These are phyloP conservation scores for Drosophila maculinotata DNA, from an alignment of 2,888 invertebrate species.

Conservation along the genomic window DNA sequence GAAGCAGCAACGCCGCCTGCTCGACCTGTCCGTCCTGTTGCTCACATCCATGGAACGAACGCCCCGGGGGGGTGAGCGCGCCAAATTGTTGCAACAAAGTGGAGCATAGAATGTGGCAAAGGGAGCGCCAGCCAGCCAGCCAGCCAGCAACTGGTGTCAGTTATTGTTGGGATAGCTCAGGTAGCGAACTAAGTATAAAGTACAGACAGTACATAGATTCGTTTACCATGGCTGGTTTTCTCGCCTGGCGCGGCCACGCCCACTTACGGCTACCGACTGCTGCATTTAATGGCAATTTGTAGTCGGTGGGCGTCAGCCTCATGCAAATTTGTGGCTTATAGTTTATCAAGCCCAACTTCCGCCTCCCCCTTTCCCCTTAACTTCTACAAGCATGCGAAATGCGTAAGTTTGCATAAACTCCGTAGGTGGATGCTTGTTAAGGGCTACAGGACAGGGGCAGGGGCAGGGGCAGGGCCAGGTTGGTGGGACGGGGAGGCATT, in stretches of 20 bases:
- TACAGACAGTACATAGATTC: constrained; percentile 52
- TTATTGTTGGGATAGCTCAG: constrained; percentile 74
- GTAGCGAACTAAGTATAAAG: constrained; percentile 51
- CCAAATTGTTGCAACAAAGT: constrained; percentile 80
- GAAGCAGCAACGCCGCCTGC: constrained; percentile 61
- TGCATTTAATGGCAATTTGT: constrained; percentile 80
- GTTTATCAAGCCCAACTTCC: constrained; percentile 70
- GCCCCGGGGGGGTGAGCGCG: constrained; percentile 66
- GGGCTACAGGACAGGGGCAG: background rate
- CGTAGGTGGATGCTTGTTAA: constrained; percentile 51
- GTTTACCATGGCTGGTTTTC: constrained; percentile 29
- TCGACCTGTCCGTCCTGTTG: constrained; percentile 37
- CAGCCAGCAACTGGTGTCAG: constrained; percentile 73
- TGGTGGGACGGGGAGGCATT: constrained; percentile 1
- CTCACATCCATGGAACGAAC: constrained; percentile 33
- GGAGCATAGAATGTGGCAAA: constrained; percentile 26
- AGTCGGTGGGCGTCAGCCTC: constrained; percentile 68
- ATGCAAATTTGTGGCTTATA: constrained; percentile 80
- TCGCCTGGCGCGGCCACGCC: constrained; percentile 43
- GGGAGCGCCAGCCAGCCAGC: constrained; percentile 44
- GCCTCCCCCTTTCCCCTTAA: background rate
- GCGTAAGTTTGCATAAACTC: constrained; percentile 77
- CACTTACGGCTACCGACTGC: constrained; percentile 40
- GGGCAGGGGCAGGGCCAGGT: background rate
- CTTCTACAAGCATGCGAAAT: constrained; percentile 46